Conservation (phyloP, 1,140 invertebrate genomes). For the Batillaria attramentaria region DNA sequence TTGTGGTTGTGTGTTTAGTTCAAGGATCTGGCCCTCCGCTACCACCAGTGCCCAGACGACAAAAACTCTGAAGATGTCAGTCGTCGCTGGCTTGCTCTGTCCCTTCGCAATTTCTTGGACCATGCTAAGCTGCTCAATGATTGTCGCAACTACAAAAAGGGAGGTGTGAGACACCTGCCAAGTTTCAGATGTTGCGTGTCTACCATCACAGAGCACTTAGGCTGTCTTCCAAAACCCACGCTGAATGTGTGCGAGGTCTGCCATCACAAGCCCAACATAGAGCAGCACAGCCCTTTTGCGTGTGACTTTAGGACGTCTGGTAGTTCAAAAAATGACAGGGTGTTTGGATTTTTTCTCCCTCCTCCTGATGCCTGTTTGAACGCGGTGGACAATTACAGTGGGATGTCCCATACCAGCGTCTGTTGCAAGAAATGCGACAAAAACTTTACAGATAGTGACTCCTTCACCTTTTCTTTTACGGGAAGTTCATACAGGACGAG, state of each 20-base stretch:
- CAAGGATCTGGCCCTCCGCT: slow-evolving; percentile 68
- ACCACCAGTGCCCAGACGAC: slow-evolving; percentile 56
- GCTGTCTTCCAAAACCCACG: not conserved
- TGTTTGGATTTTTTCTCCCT: slow-evolving; percentile 27
- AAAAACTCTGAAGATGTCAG: slow-evolving; percentile 15
- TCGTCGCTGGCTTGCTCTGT: slow-evolving; percentile 7
- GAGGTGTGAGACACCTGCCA: not conserved
- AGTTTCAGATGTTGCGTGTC: slow-evolving; percentile 50
- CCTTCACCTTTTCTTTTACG: too few relatives aligned
- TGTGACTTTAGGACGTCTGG: slow-evolving; percentile 7
- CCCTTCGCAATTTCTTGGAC: slow-evolving; percentile 8
- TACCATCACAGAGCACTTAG: slow-evolving; percentile 9
- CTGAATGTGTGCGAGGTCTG: slow-evolving; percentile 50
- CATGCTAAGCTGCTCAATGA: slow-evolving; percentile 17
- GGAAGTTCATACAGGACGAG: too few relatives aligned
- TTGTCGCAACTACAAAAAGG: not conserved
- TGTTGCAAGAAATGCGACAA: slow-evolving; percentile 49
- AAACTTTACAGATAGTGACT: slow-evolving; percentile 29
- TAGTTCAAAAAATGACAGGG: slow-evolving; percentile 10
- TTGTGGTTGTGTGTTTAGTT: slow-evolving; percentile 61
- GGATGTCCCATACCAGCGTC: slow-evolving; percentile 46
- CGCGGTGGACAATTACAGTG: slow-evolving; percentile 49
- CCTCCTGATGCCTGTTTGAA: slow-evolving; percentile 47
- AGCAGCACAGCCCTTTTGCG: slow-evolving; percentile 7
- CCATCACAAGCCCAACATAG: slow-evolving; percentile 19